Conservation (phyloP, 2,113 vertebrate species). For the Oncorhynchus nerka region DNA sequence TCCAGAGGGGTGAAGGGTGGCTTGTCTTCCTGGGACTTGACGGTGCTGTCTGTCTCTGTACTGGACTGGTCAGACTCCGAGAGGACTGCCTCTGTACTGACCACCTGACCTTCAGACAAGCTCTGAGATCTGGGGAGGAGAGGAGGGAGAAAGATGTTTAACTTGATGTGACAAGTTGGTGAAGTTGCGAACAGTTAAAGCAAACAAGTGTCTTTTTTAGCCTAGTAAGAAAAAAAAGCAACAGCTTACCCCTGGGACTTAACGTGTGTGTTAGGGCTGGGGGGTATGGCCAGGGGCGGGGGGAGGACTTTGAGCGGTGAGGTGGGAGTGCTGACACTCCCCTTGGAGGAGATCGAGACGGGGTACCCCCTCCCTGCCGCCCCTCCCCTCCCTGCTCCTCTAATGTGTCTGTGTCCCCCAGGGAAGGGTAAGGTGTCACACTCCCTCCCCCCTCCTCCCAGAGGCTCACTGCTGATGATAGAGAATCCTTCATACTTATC, state of each 20-base stretch:
- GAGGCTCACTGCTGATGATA: conserved; percentile 83
- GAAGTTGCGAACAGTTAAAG: background rate
- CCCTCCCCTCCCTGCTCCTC: conserved; percentile 54
- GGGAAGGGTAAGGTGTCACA: conserved; percentile 74
- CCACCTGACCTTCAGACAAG: conserved; percentile 81
- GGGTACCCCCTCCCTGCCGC: conserved; percentile 45
- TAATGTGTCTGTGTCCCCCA: conserved; percentile 70
- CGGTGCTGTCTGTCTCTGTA: conserved; percentile 93
- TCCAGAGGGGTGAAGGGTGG: conserved; percentile 74
- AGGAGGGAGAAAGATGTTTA: background rate
- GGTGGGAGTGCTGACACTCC: conserved; percentile 84
- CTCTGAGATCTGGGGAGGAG: conserved; percentile 78
- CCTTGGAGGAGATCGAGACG: conserved; percentile 75
- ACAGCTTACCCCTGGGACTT: conserved; percentile 51
- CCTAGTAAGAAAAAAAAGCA: background rate
- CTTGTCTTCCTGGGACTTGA: conserved; percentile 89
- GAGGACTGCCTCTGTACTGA: conserved; percentile 53
- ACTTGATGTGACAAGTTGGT: background rate
- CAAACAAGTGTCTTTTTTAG: background rate
- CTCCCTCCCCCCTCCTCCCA: conserved; percentile 61
- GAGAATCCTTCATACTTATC: conserved; percentile 86
- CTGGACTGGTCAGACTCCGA: conserved; percentile 96
- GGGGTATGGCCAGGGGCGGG: conserved; percentile 36
- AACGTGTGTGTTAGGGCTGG: conserved; percentile 60
- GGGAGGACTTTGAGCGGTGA: conserved; percentile 86